These are phyloP conservation scores for Emmelina monodactyla DNA, from an alignment of 2,888 invertebrate genomes.

Conservation along the genomic window DNA sequence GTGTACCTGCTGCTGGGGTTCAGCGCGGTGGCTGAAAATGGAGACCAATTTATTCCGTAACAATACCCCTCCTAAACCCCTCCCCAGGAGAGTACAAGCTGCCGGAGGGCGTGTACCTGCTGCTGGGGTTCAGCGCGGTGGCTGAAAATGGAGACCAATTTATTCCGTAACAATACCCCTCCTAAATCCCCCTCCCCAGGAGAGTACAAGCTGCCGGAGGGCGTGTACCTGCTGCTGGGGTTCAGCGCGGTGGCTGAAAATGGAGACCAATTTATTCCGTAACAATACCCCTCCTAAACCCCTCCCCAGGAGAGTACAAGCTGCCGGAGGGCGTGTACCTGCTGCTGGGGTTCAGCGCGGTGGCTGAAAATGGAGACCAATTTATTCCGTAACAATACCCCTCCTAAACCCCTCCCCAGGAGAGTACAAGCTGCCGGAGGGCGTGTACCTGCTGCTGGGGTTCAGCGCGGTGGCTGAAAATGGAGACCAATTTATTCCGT, in stretches of 20 bases:
- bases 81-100: conserved; percentile 75
- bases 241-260: conserved; percentile 92
- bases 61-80: too few relatives aligned
- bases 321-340: conserved; percentile 87
- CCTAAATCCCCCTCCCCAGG: conserved; percentile 66
- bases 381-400: too few relatives aligned
- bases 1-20: conserved; percentile 89
- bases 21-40: conserved; percentile 89
- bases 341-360: conserved; percentile 87
- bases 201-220: conserved; percentile 81
- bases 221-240: conserved; percentile 87
- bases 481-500: too few relatives aligned
- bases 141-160: too few relatives aligned
- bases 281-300: too few relatives aligned
- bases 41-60: too few relatives aligned
- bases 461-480: conserved; percentile 92
- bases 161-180: too few relatives aligned
- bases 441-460: conserved; percentile 87
- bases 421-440: conserved; percentile 81
- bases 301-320: conserved; percentile 72
- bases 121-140: conserved; percentile 89
- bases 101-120: conserved; percentile 85
- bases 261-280: too few relatives aligned
- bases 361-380: too few relatives aligned
- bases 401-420: conserved; percentile 66